Base-by-base conservation (phyloP, 2,888 invertebrate genomes). In the Synergus gifuensis region DNA sequence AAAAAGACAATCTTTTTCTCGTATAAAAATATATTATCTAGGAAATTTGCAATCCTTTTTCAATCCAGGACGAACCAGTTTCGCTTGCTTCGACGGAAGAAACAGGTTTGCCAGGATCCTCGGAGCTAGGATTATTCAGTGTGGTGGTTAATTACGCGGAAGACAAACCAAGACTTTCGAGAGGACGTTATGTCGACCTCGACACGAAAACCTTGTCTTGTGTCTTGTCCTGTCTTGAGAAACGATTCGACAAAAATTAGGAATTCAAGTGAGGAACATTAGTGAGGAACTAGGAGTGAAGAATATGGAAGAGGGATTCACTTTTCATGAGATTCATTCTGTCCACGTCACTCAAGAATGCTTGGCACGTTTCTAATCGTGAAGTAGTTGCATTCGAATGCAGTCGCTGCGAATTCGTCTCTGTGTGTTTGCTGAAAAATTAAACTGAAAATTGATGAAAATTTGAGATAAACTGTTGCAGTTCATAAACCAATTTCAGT, bases 41-140 rank as follows among this genome's bases (percentile, higher is more conserved):
- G 60, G 22, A 60, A 60, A 60, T 60, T 60, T 22, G 60, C 22
- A 60, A 60, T 60, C 60, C 22, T 60, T 60, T 22, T 73, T 36
- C 36, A 73, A 49, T 73, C 14, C 28, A 49, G 49, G 18, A 12
- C 49, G 69, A 54, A 73, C 69, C 69, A 73, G 69, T 73, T 73
- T 49, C 54, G n/a, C 28, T 16, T 22, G 46, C 28, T 46, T 69
- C 22, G 49, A 69, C 9, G 36, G 49, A 28, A 16, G 36, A 73
- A 73, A 73, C 69, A 49, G 69, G 69, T 73, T 73, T 73, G 36
- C 69, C 49, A 54, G 69, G 69, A 73, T 73, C 69, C 69, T 54
- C 49, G 69, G 49, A 54, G 49, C 49, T 73, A 73, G 69, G 49
- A 73, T 49, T 73, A 73, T 73, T 49, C 69, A 73, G 46, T n/a